Percentiles rank a stretch among this genome's conserved stretches.
These are phyloP conservation scores for Kradibia gibbosae DNA, from an alignment of 1,140 invertebrate genomes.

Conservation along the genomic window DNA sequence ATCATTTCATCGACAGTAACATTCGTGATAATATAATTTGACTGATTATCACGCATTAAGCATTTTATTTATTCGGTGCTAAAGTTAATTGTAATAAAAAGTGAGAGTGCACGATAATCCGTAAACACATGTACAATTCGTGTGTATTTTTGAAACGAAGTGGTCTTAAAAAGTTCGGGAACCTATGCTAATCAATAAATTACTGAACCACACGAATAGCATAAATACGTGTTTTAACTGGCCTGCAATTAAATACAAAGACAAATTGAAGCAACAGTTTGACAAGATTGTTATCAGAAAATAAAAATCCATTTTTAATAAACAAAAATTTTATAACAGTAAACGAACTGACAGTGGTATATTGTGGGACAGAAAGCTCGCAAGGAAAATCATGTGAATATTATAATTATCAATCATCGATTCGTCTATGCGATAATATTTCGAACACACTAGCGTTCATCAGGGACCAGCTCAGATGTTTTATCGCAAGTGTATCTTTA, in stretches of 20 bases:
- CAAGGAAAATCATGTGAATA: too few relatives aligned
- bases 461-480: background rate
- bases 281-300: constrained; percentile 40
- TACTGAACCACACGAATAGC: background rate
- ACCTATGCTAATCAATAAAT: constrained; percentile 29
- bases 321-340: constrained; percentile 26
- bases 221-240: background rate
- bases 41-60: background rate
- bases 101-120: constrained; percentile 21
- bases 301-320: constrained; percentile 35
- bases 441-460: background rate
- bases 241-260: constrained; percentile 9
- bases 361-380: background rate
- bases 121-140: background rate
- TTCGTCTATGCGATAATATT: background rate
- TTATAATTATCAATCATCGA: constrained; percentile 43
- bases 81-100: constrained; percentile 26
- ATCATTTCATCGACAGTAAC: constrained; percentile 12
- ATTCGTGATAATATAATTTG: background rate
- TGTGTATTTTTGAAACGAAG: constrained; percentile 11
- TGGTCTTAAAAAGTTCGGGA: constrained; percentile 36
- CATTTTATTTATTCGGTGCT: background rate
- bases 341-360: background rate
- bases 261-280: constrained; percentile 45
- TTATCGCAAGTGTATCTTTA: background rate